phyloP scores from a whole-genome alignment of 2,113 vertebrate species.

The Vicugna pacos region DNA sequence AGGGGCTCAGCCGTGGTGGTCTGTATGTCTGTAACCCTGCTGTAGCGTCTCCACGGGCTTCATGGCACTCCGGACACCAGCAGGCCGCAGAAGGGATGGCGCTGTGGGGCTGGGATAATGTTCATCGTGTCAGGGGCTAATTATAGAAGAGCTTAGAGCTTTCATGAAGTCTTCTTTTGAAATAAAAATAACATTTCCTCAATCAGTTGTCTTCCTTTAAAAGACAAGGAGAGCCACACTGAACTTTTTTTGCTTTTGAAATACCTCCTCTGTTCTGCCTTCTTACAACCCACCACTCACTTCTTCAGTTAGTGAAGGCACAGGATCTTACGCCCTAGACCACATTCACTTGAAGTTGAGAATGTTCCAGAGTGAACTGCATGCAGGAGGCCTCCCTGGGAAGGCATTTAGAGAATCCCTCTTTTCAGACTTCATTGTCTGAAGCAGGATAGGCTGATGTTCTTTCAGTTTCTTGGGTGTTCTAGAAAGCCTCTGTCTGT shows the following conservation, averaged over 20 bases:
- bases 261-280: neutral
- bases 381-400: no score
- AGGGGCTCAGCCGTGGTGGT: neutral
- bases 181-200: neutral
- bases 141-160: neutral
- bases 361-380: neutral
- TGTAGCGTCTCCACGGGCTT: accelerated
- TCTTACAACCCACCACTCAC: neutral
- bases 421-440: neutral
- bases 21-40: no score
- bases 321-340: neutral
- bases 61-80: neutral
- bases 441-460: neutral
- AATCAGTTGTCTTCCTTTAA: neutral
- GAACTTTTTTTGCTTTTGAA: neutral
- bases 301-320: neutral
- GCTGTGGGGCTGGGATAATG: neutral
- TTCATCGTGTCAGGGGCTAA: neutral
- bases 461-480: neutral
- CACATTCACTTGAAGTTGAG: neutral
- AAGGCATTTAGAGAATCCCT: neutral
- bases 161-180: neutral
- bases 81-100: neutral
- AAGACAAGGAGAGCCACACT: neutral
- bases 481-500: neutral